Evolutionary conservation across 2,888 invertebrate species (phyloP).

Genomic region (Stomorhina lunata): DNA sequence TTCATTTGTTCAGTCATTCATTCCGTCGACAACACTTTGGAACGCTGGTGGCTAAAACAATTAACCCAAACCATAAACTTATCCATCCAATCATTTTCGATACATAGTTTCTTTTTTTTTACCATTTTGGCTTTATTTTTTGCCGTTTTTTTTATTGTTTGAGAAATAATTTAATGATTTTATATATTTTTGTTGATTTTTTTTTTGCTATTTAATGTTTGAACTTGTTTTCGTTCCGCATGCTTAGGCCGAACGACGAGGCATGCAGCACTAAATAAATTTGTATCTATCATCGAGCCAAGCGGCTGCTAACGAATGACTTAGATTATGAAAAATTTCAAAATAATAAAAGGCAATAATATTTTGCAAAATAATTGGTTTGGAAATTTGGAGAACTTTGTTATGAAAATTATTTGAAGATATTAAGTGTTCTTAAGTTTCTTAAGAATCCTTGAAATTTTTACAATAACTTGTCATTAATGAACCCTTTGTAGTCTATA

Average conservation of each 20-base stretch:
- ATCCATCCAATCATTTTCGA: constrained; percentile 46
- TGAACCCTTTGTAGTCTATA: too few species aligned
- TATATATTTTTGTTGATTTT: constrained; percentile 14
- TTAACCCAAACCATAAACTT: constrained; percentile 61
- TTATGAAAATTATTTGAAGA: too few species aligned
- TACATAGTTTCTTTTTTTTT: constrained; percentile 15
- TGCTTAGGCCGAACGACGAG: constrained; percentile 37
- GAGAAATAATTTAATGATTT: constrained; percentile 30
- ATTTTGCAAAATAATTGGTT: too few species aligned
- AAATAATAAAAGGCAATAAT: too few species aligned
- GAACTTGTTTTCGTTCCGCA: constrained; percentile 65
- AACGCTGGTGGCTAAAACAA: constrained; percentile 64
- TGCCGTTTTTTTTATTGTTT: constrained; percentile 32
- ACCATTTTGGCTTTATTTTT: too few species aligned
- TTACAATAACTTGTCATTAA: too few species aligned
- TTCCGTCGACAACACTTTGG: constrained; percentile 44
- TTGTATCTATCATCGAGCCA: constrained; percentile 41
- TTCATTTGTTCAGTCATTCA: constrained; percentile 2
- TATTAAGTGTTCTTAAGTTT: too few species aligned
- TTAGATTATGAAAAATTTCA: too few species aligned
- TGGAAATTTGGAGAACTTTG: too few species aligned
- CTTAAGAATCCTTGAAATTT: too few species aligned
- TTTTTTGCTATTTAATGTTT: constrained; percentile 35
- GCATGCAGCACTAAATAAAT: constrained; percentile 37
- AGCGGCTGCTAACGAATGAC: background rate